Evolutionary conservation across 2,797 vertebrate genomes (phyloP).

Genomic region (Squalus acanthias): DNA sequence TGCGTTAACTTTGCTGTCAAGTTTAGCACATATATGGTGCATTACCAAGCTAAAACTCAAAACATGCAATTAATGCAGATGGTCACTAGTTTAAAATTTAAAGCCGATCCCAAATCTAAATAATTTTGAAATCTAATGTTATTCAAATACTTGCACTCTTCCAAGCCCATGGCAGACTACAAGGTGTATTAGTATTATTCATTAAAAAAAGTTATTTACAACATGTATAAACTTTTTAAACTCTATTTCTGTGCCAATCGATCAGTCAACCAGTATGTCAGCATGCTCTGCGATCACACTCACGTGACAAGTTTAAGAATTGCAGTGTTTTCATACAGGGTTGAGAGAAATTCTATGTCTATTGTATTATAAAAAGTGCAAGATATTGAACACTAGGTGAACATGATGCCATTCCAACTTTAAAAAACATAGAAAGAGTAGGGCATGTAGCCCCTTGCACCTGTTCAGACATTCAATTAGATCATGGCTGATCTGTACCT

Average conservation of each 20-base stretch:
- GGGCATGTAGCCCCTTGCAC: neutral
- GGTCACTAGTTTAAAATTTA: neutral
- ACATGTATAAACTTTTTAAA: neutral
- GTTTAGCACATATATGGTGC: neutral
- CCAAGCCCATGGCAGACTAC: neutral
- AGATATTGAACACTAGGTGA: neutral
- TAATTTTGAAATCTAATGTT: neutral
- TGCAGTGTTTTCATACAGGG: neutral
- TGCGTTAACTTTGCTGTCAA: neutral
- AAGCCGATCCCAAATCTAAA: neutral
- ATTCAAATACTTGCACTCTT: neutral
- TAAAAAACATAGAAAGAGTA: neutral
- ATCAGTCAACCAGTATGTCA: neutral
- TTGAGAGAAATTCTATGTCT: neutral
- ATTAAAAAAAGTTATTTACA: neutral
- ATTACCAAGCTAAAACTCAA: neutral
- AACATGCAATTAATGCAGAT: neutral
- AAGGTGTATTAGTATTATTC: too few relatives aligned
- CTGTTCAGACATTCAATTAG: neutral
- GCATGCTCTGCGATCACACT: neutral
- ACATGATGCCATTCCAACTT: neutral
- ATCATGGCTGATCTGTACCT: neutral
- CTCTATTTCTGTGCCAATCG: neutral
- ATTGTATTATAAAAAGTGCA: neutral
- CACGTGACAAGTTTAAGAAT: neutral